These are phyloP conservation scores for Sinosuthora webbiana DNA, from an alignment of 2,113 vertebrate genomes.

Conservation along the genomic window DNA sequence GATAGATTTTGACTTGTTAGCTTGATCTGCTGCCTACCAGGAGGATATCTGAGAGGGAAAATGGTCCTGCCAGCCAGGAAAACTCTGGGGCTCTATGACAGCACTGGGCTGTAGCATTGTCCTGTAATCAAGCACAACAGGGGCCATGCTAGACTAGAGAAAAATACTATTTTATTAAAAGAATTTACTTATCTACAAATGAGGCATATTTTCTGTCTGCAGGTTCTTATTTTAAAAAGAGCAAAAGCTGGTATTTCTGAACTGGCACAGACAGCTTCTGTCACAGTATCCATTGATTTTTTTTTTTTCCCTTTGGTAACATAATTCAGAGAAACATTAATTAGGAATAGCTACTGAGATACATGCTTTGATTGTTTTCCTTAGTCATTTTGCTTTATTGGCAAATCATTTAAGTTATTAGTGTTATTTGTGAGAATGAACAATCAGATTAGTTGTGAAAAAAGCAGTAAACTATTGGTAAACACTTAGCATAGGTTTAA, in stretches of 20 bases:
- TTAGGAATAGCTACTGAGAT: slow-evolving; percentile 17
- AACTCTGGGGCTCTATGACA: neutral
- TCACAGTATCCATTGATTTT: slow-evolving; percentile 7
- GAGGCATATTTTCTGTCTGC: neutral
- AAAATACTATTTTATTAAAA: neutral
- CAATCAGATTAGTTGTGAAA: slow-evolving; percentile 31
- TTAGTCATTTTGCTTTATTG: slow-evolving; percentile 12
- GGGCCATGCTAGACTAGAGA: rapidly evolving
- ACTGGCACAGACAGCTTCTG: neutral
- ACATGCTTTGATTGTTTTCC: slow-evolving; percentile 32
- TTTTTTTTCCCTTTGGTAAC: slow-evolving; percentile 6
- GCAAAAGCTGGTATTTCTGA: neutral
- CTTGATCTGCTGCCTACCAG: neutral
- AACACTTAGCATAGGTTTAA: slow-evolving; percentile 40
- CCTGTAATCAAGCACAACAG: rapidly evolving
- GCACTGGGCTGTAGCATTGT: neutral
- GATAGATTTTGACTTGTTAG: neutral
- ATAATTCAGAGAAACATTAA: slow-evolving; percentile 30
- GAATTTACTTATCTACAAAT: neutral
- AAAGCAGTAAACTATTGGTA: slow-evolving; percentile 56
- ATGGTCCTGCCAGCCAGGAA: neutral
- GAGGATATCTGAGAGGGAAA: neutral
- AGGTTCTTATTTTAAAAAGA: neutral
- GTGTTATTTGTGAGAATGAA: slow-evolving; percentile 9
- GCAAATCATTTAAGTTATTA: slow-evolving; percentile 55